phyloP scores from a whole-genome alignment of 2,113 vertebrate genomes.

The Alethe castanea region DNA sequence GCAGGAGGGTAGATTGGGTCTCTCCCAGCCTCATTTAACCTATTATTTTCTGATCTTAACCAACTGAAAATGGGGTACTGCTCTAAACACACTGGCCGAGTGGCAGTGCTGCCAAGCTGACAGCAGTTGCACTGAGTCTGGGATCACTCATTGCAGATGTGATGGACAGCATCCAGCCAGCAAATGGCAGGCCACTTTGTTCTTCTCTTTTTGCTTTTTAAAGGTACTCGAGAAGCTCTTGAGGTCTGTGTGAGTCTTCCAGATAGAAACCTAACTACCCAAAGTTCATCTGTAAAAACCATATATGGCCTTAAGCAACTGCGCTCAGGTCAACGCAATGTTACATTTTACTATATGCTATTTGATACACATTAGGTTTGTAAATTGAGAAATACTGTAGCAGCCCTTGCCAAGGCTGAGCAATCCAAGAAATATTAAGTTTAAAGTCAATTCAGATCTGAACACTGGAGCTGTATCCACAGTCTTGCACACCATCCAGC shows the following conservation, averaged over 20 bases:
- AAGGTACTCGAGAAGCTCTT: not conserved
- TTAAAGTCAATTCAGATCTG: not conserved
- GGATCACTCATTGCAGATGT: not conserved
- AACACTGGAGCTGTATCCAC: not conserved
- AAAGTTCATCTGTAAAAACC: not conserved
- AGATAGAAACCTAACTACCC: not conserved
- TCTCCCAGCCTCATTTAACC: not conserved
- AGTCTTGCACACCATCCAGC: not conserved
- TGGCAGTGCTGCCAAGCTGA: not conserved
- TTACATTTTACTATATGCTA: not conserved
- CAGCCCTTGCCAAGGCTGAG: not conserved
- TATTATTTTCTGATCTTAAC: not conserved
- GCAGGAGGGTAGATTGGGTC: not conserved
- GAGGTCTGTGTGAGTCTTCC: not conserved
- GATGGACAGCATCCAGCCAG: not conserved
- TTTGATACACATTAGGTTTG: not conserved
- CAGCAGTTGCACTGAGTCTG: not conserved
- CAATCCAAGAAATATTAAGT: conserved; percentile 18
- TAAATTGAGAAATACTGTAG: conserved; percentile 14
- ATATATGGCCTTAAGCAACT: not conserved
- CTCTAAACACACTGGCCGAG: not conserved
- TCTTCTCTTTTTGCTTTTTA: not conserved
- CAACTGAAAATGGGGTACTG: not conserved
- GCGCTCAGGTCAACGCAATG: not conserved
- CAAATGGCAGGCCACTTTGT: not conserved